Evolutionary conservation across 2,113 vertebrate species (phyloP), one percentile per base, ranked within the genome.

Genomic region (Macquaria ambigua): DNA sequence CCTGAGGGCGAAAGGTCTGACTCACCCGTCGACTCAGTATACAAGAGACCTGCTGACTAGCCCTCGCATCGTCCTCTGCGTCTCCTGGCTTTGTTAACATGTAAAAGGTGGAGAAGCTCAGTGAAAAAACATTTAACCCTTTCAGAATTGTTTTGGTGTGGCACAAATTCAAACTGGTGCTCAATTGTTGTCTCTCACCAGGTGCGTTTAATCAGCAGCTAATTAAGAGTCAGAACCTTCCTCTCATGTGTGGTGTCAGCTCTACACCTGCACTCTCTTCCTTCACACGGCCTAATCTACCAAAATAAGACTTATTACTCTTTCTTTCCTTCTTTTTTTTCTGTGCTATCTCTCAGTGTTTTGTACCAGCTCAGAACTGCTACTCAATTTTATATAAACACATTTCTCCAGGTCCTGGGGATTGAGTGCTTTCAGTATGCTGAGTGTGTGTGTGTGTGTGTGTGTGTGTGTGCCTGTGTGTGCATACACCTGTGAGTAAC

Each of bases 401-500:
- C 28, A 34, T 62, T 67, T 37, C 73, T 72, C 28, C 50, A 48
- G 18, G 52, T 79, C 76, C 23, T 41, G 16, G n/a, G 18, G 63
- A 59, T 52, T 46, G 28, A 56, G n/a, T 56, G 41, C 14, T n/a
- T 70, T 31, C n/a, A 41, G 41, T 25, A 25, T 48, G 53, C 53
- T 70, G 50, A 16, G 80, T 70, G 70, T 67, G 58, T 67, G 64
- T 55, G 81, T 76, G 77, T 63, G 37, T 70, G 41, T 74, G 80
- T 70, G 70, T 67, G 58, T 67, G 64, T 55, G 81, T 76, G 77
- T 63, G 37, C 68, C 1, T 48, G 52, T 68, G 61, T 55, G 43
- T 9, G 39, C 28, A 53, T 41, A 70, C 77, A 85, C 71, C 78
- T 84, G 77, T 82, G 61, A 73, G 58, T 63, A 70, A 83, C 62